These are phyloP conservation scores for Mastomys coucha DNA, from an alignment of 2,113 vertebrate species.

Conservation along the genomic window DNA sequence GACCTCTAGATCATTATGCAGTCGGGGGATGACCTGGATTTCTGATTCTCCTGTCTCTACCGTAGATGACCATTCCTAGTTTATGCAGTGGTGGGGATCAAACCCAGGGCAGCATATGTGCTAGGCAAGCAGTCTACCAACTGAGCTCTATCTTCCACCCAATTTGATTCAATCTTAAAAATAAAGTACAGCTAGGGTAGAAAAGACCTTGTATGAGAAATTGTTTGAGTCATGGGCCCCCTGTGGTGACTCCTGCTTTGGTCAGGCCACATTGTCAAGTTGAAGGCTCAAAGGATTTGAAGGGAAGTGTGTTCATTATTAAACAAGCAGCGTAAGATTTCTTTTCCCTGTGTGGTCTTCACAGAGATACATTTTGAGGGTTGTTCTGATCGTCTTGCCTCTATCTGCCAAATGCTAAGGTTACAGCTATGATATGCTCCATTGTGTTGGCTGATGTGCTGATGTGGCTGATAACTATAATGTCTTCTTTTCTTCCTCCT, in stretches of 20 bases:
- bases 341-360: fast-evolving
- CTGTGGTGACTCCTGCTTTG: background rate
- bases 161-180: background rate
- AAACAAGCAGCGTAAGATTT: background rate
- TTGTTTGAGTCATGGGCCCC: background rate
- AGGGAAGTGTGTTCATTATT: fast-evolving
- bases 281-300: background rate
- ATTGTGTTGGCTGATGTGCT: background rate
- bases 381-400: slow-evolving; percentile 5
- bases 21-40: background rate
- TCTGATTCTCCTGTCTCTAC: background rate
- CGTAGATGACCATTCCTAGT: background rate
- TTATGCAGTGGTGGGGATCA: background rate
- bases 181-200: background rate
- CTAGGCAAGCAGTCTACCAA: background rate
- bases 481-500: background rate
- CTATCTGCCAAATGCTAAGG: background rate
- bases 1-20: background rate
- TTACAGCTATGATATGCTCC: background rate
- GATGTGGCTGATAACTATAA: no score
- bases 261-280: fast-evolving
- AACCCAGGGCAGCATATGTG: background rate
- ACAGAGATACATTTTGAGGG: background rate
- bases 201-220: background rate
- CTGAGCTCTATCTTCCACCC: background rate